Conservation (phyloP, 2,113 vertebrate species). For the Rhineura floridana region DNA sequence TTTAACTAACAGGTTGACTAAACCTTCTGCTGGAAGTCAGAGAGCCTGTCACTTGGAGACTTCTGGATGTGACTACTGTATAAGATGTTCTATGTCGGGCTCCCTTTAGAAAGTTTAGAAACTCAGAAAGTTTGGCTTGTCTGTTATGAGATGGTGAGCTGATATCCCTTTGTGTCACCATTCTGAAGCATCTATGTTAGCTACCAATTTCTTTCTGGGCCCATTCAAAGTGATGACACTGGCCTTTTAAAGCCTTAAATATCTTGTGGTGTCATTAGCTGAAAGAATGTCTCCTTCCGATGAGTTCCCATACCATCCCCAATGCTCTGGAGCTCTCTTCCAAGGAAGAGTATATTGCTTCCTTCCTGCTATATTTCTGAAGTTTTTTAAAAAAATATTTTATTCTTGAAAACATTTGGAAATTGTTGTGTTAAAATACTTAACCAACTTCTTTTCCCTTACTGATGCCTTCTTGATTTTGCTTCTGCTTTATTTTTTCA, state of each 20-base stretch:
- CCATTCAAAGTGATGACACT: background rate
- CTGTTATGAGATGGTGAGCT: background rate
- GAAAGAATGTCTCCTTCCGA: background rate
- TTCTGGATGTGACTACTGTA: background rate
- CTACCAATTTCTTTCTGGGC: background rate
- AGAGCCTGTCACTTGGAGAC: background rate
- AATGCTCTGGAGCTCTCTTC: background rate
- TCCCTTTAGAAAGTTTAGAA: background rate
- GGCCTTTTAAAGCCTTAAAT: background rate
- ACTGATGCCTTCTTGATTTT: background rate
- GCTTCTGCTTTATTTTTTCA: background rate
- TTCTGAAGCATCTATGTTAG: background rate
- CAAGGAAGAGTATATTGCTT: background rate
- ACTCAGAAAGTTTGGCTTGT: background rate
- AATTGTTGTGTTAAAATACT: background rate
- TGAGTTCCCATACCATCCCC: background rate
- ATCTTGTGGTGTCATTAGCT: background rate
- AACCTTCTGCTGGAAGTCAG: background rate
- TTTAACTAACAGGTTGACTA: background rate
- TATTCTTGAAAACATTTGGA: background rate
- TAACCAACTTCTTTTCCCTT: background rate
- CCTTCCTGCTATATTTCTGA: background rate
- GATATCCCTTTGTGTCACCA: background rate
- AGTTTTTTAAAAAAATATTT: background rate
- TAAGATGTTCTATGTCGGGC: background rate